These are phyloP conservation scores for Sebastes goodei DNA, from an alignment of 2,797 vertebrate genomes.

Conservation along the genomic window DNA sequence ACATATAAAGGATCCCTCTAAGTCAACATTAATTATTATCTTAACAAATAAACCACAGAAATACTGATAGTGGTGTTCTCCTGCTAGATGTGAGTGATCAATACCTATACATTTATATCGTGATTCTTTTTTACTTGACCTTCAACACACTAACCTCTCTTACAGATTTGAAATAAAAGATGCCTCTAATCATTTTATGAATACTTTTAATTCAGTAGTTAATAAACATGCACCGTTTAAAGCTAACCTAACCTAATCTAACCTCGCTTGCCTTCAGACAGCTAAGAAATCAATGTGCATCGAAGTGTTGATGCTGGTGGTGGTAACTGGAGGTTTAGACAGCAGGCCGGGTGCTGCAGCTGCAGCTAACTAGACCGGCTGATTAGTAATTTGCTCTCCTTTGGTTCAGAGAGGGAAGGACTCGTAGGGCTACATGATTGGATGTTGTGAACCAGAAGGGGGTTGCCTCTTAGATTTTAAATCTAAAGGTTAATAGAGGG, in stretches of 20 bases:
- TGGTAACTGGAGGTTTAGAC: background rate
- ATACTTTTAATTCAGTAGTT: background rate
- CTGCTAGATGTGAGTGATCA: no score
- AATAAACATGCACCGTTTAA: background rate
- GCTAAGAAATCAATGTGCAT: background rate
- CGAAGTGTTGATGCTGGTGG: background rate
- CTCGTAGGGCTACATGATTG: constrained; percentile 13
- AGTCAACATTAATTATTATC: no score
- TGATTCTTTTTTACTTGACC: background rate
- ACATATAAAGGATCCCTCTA: background rate
- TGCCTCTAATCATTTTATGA: background rate
- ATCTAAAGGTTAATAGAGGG: constrained; percentile 43
- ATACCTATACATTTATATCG: accelerated
- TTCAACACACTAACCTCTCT: background rate
- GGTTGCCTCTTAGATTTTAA: constrained; percentile 5
- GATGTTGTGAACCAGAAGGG: constrained; percentile 13
- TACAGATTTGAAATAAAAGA: background rate
- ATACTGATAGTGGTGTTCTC: no score
- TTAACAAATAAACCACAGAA: no score
- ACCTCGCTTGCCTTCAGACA: background rate
- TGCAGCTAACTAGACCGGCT: background rate
- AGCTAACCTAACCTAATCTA: background rate
- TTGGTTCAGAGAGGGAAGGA: background rate
- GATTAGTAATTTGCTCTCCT: constrained; percentile 13
- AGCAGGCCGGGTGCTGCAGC: background rate